A percentile compares a stretch with the other conserved stretches of the same genome.
phyloP scores from a whole-genome alignment of 2,113 vertebrate species.

The Notiomystis cincta region DNA sequence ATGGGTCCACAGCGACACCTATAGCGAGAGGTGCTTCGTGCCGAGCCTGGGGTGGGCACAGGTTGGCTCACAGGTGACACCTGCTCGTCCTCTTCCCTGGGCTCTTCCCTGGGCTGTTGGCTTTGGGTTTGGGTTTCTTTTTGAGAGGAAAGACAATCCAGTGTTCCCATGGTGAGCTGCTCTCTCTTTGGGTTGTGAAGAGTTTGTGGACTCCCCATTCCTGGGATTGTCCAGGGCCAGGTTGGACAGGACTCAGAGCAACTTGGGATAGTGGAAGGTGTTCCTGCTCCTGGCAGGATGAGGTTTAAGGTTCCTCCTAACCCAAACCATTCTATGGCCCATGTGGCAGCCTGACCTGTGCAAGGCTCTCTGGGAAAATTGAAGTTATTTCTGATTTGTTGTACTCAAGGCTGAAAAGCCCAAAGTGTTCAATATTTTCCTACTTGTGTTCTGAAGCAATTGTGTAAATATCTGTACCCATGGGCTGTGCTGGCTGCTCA shows the following conservation, averaged over 20 bases:
- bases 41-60: background rate
- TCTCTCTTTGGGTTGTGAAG: background rate
- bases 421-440: background rate
- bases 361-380: background rate
- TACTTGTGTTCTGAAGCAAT: background rate
- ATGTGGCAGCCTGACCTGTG: fast-evolving
- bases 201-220: background rate
- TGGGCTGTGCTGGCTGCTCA: fast-evolving
- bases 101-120: background rate
- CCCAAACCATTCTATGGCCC: background rate
- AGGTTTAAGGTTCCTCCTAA: background rate
- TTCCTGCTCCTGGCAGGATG: background rate
- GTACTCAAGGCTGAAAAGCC: background rate
- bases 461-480: background rate
- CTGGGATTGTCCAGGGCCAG: fast-evolving
- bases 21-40: background rate
- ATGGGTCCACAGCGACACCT: conserved; percentile 69
- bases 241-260: background rate
- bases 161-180: background rate
- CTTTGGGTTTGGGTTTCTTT: background rate
- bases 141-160: fast-evolving
- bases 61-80: background rate
- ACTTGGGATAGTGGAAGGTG: fast-evolving
- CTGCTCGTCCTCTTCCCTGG: background rate
- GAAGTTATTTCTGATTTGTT: background rate